A percentile compares a stretch with the other conserved stretches of the same genome.
These are phyloP conservation scores for Drosophila leontia DNA, from an alignment of 1,140 invertebrate species.

Conservation along the genomic window DNA sequence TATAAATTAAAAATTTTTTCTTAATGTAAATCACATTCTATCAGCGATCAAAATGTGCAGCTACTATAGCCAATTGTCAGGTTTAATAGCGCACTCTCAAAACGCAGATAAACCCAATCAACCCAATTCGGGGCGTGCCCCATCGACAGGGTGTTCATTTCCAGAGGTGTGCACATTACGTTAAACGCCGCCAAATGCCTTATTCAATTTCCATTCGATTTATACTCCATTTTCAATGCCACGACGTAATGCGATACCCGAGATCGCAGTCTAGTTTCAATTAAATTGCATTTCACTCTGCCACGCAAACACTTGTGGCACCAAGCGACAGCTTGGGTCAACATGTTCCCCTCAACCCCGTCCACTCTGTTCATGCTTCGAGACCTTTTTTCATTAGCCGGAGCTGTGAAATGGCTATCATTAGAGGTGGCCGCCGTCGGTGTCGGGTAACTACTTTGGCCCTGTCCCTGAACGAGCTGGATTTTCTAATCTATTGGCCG, in stretches of 20 bases:
- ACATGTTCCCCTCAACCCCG: conserved; percentile 8
- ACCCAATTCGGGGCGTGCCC: conserved; percentile 30
- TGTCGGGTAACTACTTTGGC: conserved; percentile 52
- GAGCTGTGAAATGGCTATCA: conserved; percentile 42
- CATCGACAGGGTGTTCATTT: conserved; percentile 11
- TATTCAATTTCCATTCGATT: conserved; percentile 26
- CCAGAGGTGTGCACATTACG: conserved; percentile 24
- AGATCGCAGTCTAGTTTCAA: conserved; percentile 52
- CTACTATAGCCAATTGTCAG: neutral
- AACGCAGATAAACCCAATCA: conserved; percentile 16
- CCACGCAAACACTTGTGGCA: conserved; percentile 55
- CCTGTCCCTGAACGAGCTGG: conserved; percentile 26
- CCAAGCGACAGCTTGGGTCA: conserved; percentile 28
- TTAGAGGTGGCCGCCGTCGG: conserved; percentile 44
- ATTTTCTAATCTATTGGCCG: conserved; percentile 50
- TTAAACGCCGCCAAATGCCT: conserved; percentile 24
- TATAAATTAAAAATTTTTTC: neutral
- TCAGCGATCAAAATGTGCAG: neutral
- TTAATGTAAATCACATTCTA: neutral
- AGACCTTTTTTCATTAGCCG: conserved; percentile 52
- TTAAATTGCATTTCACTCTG: conserved; percentile 66
- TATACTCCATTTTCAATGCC: conserved; percentile 31
- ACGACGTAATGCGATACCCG: conserved; percentile 62
- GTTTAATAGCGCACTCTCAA: conserved; percentile 9
- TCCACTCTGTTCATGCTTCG: conserved; percentile 15